Percentiles rank a stretch among this genome's conserved stretches.
These are phyloP conservation scores for Trichacis sp. DNA, from an alignment of 2,888 invertebrate species.

Conservation along the genomic window DNA sequence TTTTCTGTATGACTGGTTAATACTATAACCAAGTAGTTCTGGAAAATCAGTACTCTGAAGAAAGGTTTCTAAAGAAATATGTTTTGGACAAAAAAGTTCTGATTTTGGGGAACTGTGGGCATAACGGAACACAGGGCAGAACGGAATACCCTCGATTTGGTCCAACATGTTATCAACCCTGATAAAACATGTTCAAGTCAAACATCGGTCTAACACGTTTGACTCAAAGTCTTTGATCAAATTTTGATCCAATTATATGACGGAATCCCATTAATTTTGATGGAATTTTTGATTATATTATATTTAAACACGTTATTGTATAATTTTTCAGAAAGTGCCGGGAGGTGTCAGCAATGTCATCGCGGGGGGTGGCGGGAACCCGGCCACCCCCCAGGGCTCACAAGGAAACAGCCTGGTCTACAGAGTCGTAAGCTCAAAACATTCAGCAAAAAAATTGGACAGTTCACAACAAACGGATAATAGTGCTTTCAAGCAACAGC, in stretches of 20 bases:
- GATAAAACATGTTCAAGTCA: too few relatives aligned
- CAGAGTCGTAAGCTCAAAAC: conserved; percentile 63
- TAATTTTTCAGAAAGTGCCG: conserved; percentile 59
- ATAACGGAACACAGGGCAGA: too few relatives aligned
- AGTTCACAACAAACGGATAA: conserved; percentile 72
- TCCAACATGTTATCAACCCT: too few relatives aligned
- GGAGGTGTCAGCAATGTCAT: conserved; percentile 59
- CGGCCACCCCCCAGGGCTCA: conserved; percentile 66
- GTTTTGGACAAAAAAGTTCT: too few relatives aligned
- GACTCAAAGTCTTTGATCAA: too few relatives aligned
- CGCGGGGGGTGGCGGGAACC: conserved; percentile 67
- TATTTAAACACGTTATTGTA: conserved; percentile 1
- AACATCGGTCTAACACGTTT: neutral
- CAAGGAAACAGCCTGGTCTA: conserved; percentile 64
- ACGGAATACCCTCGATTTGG: too few relatives aligned
- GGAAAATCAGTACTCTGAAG: too few relatives aligned
- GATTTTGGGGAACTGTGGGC: too few relatives aligned
- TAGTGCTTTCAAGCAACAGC: conserved; percentile 64
- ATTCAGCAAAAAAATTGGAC: conserved; percentile 69
- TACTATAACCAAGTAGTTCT: too few relatives aligned
- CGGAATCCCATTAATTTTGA: neutral
- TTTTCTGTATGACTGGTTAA: too few relatives aligned
- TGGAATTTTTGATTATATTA: neutral
- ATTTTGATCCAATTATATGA: too few relatives aligned
- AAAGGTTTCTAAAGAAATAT: too few relatives aligned